These are phyloP conservation scores for Micrasema longulum DNA, from an alignment of 1,140 invertebrate species.

Conservation along the genomic window DNA sequence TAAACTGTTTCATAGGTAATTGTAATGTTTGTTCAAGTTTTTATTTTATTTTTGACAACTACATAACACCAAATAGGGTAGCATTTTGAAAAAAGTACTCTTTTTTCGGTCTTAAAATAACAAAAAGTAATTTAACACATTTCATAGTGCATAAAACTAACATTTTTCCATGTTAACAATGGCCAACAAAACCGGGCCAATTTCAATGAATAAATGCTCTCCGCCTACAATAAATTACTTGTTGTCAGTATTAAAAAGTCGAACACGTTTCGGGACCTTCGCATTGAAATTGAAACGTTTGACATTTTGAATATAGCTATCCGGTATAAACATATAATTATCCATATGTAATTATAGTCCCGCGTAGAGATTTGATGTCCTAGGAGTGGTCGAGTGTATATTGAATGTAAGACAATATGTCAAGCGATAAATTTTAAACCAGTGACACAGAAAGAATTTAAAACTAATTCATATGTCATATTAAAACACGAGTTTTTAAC, in stretches of 20 bases:
- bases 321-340: constrained; percentile 25
- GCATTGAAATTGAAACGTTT: constrained; percentile 12
- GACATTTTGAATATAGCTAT: constrained; percentile 22
- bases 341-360: constrained; percentile 22
- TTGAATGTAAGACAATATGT: constrained; percentile 29
- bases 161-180: too few species aligned
- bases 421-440: constrained; percentile 17
- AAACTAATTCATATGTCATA: too few species aligned
- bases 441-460: constrained; percentile 4
- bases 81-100: too few species aligned
- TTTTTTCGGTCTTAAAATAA: too few species aligned
- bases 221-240: constrained; percentile 19
- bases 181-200: neutral
- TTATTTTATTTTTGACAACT: too few species aligned
- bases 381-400: constrained; percentile 15
- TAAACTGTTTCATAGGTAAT: too few species aligned
- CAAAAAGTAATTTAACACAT: too few species aligned
- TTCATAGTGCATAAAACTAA: too few species aligned
- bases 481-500: too few species aligned
- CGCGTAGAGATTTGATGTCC: neutral
- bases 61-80: too few species aligned
- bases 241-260: constrained; percentile 1
- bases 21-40: too few species aligned
- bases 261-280: constrained; percentile 17
- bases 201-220: constrained; percentile 19